phyloP scores from a whole-genome alignment of 2,797 vertebrate species.

The Cossypha dichroa region DNA sequence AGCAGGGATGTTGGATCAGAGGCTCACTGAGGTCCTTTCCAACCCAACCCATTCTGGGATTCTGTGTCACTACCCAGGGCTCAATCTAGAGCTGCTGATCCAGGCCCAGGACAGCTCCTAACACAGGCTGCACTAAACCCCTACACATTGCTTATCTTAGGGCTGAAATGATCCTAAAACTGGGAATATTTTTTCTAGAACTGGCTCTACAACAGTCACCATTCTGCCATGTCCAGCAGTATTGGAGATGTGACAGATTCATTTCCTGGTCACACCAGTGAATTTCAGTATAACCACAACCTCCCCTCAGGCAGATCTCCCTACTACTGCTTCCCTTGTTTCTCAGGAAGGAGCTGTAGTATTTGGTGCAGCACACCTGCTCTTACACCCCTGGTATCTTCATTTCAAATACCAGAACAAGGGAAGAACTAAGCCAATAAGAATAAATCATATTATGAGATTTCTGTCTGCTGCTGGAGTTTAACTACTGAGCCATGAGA shows the following conservation, averaged over 20 bases:
- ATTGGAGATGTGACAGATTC: background rate
- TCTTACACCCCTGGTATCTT: background rate
- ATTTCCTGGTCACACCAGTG: background rate
- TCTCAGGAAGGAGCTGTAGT: background rate
- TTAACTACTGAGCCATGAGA: background rate
- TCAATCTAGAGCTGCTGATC: background rate
- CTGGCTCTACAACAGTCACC: background rate
- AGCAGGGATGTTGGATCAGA: background rate
- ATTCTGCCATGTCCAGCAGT: background rate
- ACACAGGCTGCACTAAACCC: background rate
- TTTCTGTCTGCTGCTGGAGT: background rate
- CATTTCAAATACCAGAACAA: background rate
- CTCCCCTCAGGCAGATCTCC: background rate
- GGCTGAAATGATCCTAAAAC: background rate
- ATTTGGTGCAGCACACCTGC: background rate
- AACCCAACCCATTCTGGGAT: background rate
- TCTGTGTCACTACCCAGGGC: background rate
- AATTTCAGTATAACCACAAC: background rate
- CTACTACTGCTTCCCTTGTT: background rate
- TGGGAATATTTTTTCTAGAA: background rate
- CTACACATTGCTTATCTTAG: background rate
- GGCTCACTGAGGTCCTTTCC: background rate
- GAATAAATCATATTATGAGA: background rate
- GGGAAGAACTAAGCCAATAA: background rate
- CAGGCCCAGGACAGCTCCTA: background rate